Percentiles rank a stretch among this genome's conserved stretches.
Evolutionary conservation across 1,140 invertebrate species (phyloP).

Genomic region (Ceratina australensis): DNA sequence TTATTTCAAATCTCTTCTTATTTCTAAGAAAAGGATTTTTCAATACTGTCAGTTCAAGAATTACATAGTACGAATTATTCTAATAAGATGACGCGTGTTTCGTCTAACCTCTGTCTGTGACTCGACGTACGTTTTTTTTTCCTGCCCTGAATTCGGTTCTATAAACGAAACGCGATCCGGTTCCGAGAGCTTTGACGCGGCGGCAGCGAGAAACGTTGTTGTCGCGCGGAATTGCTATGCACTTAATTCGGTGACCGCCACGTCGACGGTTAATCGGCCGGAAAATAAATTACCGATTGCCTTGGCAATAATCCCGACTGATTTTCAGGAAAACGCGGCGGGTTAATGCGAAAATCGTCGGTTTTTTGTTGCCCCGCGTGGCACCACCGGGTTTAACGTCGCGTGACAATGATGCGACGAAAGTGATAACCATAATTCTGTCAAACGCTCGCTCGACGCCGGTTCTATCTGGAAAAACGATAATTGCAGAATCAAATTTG

Average conservation of each 20-base stretch:
- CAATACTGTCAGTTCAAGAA: too few species aligned
- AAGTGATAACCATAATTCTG: conserved; percentile 47
- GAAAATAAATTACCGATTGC: conserved; percentile 68
- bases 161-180: background rate
- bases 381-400: conserved; percentile 31
- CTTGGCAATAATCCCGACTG: conserved; percentile 65
- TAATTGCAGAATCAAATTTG: conserved; percentile 45
- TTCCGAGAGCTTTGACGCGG: background rate
- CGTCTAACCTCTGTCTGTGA: background rate
- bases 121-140: background rate
- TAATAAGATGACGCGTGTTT: too few species aligned
- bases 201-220: conserved; percentile 23
- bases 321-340: conserved; percentile 32
- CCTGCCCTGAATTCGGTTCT: background rate
- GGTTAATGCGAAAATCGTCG: conserved; percentile 27
- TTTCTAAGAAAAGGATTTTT: too few species aligned
- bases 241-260: conserved; percentile 31
- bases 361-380: conserved; percentile 3
- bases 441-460: conserved; percentile 30
- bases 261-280: conserved; percentile 49
- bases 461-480: conserved; percentile 42
- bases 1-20: too few species aligned
- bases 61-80: too few species aligned
- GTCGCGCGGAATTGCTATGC: conserved; percentile 12
- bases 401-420: conserved; percentile 47